These are phyloP conservation scores for Neoniphon sammara DNA, from an alignment of 2,797 vertebrate species.

Conservation along the genomic window DNA sequence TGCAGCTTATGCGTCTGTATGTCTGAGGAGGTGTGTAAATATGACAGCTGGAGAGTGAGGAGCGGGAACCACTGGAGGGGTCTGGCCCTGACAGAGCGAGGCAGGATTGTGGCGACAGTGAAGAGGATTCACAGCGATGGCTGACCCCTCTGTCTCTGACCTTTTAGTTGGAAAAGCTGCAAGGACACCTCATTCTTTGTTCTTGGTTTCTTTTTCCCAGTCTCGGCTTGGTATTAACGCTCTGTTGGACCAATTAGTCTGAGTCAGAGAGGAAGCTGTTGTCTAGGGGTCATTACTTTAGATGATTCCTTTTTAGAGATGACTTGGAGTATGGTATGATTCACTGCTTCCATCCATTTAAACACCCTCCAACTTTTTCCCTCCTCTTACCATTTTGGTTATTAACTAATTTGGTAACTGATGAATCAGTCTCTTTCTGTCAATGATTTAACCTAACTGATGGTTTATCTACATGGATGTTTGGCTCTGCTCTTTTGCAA, in stretches of 20 bases:
- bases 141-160: conserved; percentile 72
- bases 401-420: conserved; percentile 65
- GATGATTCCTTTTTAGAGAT: conserved; percentile 76
- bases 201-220: conserved; percentile 47
- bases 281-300: conserved; percentile 75
- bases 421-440: conserved; percentile 78
- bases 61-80: conserved; percentile 60
- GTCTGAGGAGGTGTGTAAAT: conserved; percentile 66
- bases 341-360: conserved; percentile 79
- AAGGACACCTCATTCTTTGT: conserved; percentile 68
- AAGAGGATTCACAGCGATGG: conserved; percentile 73
- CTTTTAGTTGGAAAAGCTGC: conserved; percentile 65
- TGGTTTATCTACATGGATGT: conserved; percentile 69
- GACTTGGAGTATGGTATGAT: conserved; percentile 73
- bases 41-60: conserved; percentile 62
- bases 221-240: conserved; percentile 70
- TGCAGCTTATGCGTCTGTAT: conserved; percentile 28
- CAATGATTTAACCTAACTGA: conserved; percentile 74
- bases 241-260: conserved; percentile 77
- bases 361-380: conserved; percentile 38
- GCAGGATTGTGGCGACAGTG: conserved; percentile 64
- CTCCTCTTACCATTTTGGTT: conserved; percentile 54
- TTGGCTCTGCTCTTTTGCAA: conserved; percentile 49
- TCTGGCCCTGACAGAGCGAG: conserved; percentile 62
- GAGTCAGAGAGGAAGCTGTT: conserved; percentile 75